Conservation (phyloP, 2,888 invertebrate species). For the Drosophila heteroneura region DNA sequence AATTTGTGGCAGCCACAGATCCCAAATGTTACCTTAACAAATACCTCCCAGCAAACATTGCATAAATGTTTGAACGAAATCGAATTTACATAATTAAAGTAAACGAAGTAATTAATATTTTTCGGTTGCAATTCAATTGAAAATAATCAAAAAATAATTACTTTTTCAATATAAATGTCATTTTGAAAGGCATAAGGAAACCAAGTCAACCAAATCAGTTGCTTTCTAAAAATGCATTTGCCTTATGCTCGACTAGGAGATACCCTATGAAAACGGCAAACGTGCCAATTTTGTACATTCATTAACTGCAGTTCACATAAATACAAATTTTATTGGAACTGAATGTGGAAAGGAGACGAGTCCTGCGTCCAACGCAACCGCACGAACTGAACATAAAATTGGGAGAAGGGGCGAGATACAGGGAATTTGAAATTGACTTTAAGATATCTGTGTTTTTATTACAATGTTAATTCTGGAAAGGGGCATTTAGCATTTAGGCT, state of each 20-base stretch:
- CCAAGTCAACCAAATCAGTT: not conserved
- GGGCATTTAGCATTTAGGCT: not conserved
- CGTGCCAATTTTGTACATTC: not conserved
- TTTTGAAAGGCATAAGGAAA: not conserved
- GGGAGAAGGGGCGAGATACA: too few relatives aligned
- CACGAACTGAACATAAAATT: not conserved
- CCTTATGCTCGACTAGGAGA: not conserved
- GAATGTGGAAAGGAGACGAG: not conserved
- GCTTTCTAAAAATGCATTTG: too few relatives aligned
- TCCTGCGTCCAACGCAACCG: not conserved
- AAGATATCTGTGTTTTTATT: not conserved
- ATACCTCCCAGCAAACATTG: not conserved
- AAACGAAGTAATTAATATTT: slow-evolving; percentile 1
- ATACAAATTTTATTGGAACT: not conserved
- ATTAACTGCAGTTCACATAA: not conserved
- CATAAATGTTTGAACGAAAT: slow-evolving; percentile 2
- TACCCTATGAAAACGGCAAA: not conserved
- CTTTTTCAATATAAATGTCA: not conserved
- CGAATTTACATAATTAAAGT: slow-evolving; percentile 1
- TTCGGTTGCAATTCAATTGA: slow-evolving; percentile 1
- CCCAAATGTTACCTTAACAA: not conserved
- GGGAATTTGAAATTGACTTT: not conserved
- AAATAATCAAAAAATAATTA: slow-evolving; percentile 2
- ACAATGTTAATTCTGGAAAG: not conserved
- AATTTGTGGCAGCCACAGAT: not conserved